These are phyloP conservation scores for Saccostrea echinata DNA, from an alignment of 1,140 invertebrate species.

Conservation along the genomic window DNA sequence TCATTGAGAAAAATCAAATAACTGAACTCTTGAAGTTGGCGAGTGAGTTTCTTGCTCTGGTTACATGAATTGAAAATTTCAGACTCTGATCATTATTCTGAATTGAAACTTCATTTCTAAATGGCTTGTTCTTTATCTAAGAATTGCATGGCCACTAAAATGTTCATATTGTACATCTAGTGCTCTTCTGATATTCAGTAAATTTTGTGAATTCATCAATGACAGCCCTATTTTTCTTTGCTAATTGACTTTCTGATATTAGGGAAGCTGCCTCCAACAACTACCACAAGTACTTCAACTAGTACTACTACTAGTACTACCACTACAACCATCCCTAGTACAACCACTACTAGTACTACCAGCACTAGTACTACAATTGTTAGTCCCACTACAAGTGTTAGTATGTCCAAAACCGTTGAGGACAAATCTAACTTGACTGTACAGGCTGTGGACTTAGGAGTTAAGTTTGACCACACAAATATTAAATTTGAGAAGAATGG, in stretches of 20 bases:
- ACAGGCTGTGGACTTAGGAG: background rate
- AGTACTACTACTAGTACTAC: background rate
- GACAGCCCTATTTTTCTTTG: no score
- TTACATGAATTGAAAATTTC: no score
- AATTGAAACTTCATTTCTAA: no score
- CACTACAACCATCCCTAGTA: background rate
- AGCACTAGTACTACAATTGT: background rate
- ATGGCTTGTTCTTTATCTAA: no score
- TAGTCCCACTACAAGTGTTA: background rate
- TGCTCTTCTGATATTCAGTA: no score
- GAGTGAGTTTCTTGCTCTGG: no score
- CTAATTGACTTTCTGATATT: conserved; percentile 1
- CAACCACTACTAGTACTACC: background rate
- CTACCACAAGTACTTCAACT: background rate
- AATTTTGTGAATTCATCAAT: no score
- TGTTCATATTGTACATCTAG: no score
- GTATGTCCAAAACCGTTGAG: background rate
- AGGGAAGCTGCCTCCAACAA: conserved; percentile 13
- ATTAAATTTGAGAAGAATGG: background rate
- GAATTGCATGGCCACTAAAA: no score
- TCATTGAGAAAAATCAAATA: no score
- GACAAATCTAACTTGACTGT: background rate
- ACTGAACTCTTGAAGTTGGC: no score
- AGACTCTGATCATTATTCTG: no score
- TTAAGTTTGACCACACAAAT: background rate